Evolutionary conservation across 2,888 invertebrate species (phyloP), one percentile per base, ranked within the genome.

Genomic region (Caenorhabditis imperialis): DNA sequence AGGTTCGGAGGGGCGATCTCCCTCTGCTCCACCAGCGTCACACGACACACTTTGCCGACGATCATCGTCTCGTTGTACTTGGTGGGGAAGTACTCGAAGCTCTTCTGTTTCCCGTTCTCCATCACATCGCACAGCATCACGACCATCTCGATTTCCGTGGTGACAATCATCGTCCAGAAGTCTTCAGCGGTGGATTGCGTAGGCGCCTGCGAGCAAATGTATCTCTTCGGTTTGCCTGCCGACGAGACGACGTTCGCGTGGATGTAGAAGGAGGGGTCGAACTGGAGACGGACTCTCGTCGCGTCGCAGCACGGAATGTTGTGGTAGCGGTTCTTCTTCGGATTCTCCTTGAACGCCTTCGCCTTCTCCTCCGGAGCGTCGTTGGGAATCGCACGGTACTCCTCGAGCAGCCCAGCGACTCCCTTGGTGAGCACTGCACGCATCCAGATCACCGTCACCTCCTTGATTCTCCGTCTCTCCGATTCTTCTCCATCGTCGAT

Each of bases 171-270:
- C 38, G 72, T 57, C 84, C 82, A 83, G 45, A 84, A 84, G 33
- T 79, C 75, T 45, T 63, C 69, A 5, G 76, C 67, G 1, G 84
- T 81, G n/a, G 62, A 58, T 7, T 47, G 58, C 18, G 82, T 53
- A 1, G 84, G 84, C 10, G 81, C 78, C 45, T 84, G 82, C n/a
- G 83, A 65, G 40, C 81, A 83, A 54, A 83, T 76, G 74, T 72
- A 77, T 0, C 63, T 37, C 8, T 51, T 53, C 7, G 69, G 57
- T 6, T 57, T 58, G 12, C 44, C 42, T 2, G 57, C 62, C 14
- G 67, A 58, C 72, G 48, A 45, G 45, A 77, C 78, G 16, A 71
- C 51, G 30, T 79, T 81, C 5, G 81, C 79, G 53, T 81, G 77
- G 18, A 81, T 76, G 50, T 81, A 81, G 20, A 71, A 77, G 27